Percentiles rank a stretch among this genome's conserved stretches.
These are phyloP conservation scores for Phania funesta DNA, from an alignment of 2,888 invertebrate genomes.

Conservation along the genomic window DNA sequence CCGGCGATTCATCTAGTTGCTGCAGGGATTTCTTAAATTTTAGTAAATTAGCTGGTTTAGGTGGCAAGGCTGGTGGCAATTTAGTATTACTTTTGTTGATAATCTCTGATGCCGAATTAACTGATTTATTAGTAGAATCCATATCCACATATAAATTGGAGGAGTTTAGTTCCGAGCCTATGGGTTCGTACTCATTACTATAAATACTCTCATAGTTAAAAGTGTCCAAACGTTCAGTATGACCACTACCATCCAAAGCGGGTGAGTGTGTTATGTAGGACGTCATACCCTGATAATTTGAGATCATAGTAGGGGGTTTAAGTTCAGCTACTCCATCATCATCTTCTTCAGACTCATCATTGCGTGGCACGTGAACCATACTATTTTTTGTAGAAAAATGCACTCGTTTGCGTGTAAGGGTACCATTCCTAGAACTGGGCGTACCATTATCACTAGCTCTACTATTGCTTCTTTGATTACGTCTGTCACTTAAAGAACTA, in stretches of 20 bases:
- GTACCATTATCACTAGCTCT: conserved; percentile 66
- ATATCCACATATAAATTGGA: conserved; percentile 85
- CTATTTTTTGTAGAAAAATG: conserved; percentile 85
- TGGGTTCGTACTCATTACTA: conserved; percentile 88
- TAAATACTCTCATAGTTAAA: conserved; percentile 84
- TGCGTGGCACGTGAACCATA: conserved; percentile 81
- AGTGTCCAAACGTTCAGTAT: conserved; percentile 79
- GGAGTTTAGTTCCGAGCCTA: conserved; percentile 80
- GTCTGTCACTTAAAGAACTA: conserved; percentile 74
- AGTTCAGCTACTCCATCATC: conserved; percentile 44
- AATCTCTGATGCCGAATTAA: conserved; percentile 73
- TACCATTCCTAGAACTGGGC: conserved; percentile 69
- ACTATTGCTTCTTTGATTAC: conserved; percentile 70
- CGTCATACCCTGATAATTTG: conserved; percentile 70
- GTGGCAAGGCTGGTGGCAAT: conserved; percentile 87
- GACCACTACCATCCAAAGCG: conserved; percentile 32
- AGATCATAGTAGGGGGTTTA: conserved; percentile 61
- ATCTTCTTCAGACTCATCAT: conserved; percentile 73
- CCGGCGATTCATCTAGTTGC: conserved; percentile 73
- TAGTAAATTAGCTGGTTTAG: conserved; percentile 88
- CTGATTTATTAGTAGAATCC: conserved; percentile 80
- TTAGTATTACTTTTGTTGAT: conserved; percentile 71
- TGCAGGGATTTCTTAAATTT: conserved; percentile 83
- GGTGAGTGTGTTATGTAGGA: conserved; percentile 56
- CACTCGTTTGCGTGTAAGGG: conserved; percentile 81